phyloP scores from a whole-genome alignment of 2,888 invertebrate species.

The Frankliniella intonsa region DNA sequence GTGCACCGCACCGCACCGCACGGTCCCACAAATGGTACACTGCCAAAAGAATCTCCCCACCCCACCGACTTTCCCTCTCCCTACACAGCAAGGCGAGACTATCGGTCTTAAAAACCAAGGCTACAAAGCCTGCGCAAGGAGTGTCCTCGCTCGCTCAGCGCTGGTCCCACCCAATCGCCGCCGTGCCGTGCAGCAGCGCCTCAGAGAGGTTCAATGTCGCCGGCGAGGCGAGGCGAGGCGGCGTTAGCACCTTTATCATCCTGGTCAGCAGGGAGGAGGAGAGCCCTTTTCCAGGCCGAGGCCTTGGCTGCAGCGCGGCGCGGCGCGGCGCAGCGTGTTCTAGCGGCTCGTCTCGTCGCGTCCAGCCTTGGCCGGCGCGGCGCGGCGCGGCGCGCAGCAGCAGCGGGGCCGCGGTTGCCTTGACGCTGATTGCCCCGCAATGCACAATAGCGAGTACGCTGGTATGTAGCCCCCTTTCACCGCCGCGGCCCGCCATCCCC shows the following conservation, averaged over 20 bases:
- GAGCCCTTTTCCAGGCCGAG: background rate
- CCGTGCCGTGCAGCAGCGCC: background rate
- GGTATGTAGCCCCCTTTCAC: no score
- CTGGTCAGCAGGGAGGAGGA: background rate
- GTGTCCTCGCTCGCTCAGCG: no score
- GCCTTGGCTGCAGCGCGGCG: background rate
- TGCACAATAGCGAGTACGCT: no score
- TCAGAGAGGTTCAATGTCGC: no score
- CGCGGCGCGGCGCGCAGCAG: background rate
- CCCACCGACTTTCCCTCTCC: no score
- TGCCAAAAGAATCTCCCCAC: background rate
- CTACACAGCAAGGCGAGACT: background rate
- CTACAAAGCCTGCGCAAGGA: background rate
- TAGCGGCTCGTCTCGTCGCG: background rate
- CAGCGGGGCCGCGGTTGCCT: background rate
- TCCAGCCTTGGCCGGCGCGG: background rate
- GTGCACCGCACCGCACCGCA: background rate
- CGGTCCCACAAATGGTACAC: background rate
- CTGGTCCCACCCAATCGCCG: no score
- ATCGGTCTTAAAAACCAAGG: background rate
- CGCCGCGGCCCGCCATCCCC: no score
- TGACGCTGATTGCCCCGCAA: no score
- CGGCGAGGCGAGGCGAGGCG: background rate
- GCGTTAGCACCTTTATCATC: background rate
- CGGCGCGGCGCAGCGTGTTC: no score